phyloP scores from a whole-genome alignment of 2,888 invertebrate species.

The Nasonia oneida region DNA sequence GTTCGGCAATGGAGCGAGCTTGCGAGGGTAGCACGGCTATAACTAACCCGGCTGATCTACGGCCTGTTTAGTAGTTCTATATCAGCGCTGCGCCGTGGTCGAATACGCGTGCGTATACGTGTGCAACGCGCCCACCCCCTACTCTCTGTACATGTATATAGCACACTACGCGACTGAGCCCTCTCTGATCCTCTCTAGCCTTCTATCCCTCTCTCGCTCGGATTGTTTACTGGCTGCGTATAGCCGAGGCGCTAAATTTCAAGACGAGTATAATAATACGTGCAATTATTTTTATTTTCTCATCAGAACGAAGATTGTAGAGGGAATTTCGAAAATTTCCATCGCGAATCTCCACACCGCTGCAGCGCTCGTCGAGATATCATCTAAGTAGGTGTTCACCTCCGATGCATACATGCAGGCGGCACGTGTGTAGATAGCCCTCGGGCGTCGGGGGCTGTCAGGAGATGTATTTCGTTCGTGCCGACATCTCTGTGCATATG shows the following conservation, averaged over 20 bases:
- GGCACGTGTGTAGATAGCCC: constrained; percentile 47
- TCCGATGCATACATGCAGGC: constrained; percentile 22
- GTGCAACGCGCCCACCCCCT: constrained; percentile 49
- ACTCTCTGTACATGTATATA: neutral
- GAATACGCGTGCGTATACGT: constrained; percentile 63
- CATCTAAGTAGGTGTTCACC: constrained; percentile 54
- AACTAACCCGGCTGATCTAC: constrained; percentile 78
- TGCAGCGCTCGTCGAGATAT: constrained; percentile 35
- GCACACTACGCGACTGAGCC: constrained; percentile 2
- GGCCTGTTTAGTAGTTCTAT: constrained; percentile 79
- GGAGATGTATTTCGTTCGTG: constrained; percentile 45
- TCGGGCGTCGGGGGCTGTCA: constrained; percentile 57
- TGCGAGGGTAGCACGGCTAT: constrained; percentile 67
- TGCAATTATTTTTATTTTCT: neutral
- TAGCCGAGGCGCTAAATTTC: constrained; percentile 27
- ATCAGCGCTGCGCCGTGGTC: constrained; percentile 72
- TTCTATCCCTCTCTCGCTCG: constrained; percentile 15
- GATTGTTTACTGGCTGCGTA: constrained; percentile 49
- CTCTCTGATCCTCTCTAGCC: constrained; percentile 36
- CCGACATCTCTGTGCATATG: constrained; percentile 47
- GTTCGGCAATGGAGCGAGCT: constrained; percentile 70
- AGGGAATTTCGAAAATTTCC: constrained; percentile 32
- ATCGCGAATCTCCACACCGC: neutral
- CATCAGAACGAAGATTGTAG: neutral
- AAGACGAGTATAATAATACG: constrained; percentile 40